These are phyloP conservation scores for Chydorus sphaericus DNA, from an alignment of 2,888 invertebrate genomes.

Conservation along the genomic window DNA sequence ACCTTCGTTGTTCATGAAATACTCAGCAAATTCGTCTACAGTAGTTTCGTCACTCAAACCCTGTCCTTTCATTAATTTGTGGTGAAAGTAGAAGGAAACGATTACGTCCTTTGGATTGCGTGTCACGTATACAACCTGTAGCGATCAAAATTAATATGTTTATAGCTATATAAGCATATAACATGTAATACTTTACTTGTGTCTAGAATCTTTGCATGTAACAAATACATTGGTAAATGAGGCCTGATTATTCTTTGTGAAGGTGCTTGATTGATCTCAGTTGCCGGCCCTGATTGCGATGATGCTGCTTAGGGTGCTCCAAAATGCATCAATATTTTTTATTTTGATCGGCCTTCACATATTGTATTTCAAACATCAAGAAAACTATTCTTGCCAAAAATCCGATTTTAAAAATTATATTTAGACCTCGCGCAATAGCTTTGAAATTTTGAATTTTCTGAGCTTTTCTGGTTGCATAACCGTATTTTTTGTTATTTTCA, in stretches of 20 bases:
- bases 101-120: constrained; percentile 69
- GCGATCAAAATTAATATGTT: constrained; percentile 61
- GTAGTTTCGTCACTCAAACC: constrained; percentile 38
- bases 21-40: constrained; percentile 42
- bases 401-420: too few species aligned
- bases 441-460: too few species aligned
- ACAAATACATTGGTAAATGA: constrained; percentile 24
- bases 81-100: constrained; percentile 63
- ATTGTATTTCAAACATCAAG: too few species aligned
- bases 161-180: constrained; percentile 42
- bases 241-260: constrained; percentile 25
- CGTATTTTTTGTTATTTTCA: too few species aligned
- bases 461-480: too few species aligned
- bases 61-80: constrained; percentile 44
- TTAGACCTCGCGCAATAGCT: too few species aligned
- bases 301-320: too few species aligned
- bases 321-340: too few species aligned
- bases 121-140: constrained; percentile 59
- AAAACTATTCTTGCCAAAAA: too few species aligned
- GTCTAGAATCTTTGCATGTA: constrained; percentile 19
- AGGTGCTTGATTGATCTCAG: constrained; percentile 13
- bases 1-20: constrained; percentile 33
- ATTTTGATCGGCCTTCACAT: too few species aligned
- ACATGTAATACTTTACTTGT: constrained; percentile 35
- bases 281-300: too few species aligned